phyloP scores from a whole-genome alignment of 2,113 vertebrate species.

The Odocoileus virginianus region DNA sequence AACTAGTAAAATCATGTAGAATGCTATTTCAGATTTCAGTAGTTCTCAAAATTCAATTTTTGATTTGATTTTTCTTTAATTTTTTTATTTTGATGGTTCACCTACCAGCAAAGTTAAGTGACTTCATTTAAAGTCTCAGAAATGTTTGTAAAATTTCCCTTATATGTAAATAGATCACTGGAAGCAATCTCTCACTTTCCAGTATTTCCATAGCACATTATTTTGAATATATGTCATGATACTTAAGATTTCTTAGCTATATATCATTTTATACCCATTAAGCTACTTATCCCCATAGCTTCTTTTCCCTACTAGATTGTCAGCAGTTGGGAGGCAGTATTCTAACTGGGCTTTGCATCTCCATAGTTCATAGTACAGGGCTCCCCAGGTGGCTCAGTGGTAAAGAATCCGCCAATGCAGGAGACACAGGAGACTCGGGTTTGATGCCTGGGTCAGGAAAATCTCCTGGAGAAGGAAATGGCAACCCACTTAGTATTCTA shows the following conservation, averaged over 20 bases:
- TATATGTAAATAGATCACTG: background rate
- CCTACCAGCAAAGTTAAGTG: background rate
- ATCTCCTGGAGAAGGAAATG: background rate
- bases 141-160: background rate
- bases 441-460: background rate
- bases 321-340: background rate
- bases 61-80: background rate
- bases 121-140: slow-evolving; percentile 12
- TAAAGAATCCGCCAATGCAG: background rate
- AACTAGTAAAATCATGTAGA: background rate
- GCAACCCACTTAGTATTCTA: background rate
- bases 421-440: background rate
- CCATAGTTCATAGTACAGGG: background rate
- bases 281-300: background rate
- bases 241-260: background rate
- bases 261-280: background rate
- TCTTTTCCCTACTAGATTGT: background rate
- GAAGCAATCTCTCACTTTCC: background rate
- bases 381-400: background rate
- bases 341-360: background rate
- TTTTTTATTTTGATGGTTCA: background rate
- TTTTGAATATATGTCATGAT: background rate
- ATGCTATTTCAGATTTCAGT: slow-evolving; percentile 7
- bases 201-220: background rate
- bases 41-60: background rate